phyloP scores from a whole-genome alignment of 2,888 invertebrate genomes.

The Napeogenes inachia region DNA sequence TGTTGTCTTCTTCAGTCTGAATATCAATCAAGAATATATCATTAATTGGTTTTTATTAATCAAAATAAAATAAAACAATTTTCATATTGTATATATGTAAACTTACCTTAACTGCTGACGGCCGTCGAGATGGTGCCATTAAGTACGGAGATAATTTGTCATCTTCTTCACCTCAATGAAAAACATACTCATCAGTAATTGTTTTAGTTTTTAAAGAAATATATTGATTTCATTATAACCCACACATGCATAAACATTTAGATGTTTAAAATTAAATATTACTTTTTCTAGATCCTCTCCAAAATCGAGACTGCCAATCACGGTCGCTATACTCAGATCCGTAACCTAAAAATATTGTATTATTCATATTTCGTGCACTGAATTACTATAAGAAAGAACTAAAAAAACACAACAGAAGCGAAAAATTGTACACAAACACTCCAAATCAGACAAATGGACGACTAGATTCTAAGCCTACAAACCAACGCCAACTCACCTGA shows the following conservation, averaged over 20 bases:
- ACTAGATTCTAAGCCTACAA: no score
- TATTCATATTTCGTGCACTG: constrained; percentile 5
- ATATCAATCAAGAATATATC: not conserved
- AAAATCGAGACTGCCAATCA: constrained; percentile 79
- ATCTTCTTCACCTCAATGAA: constrained; percentile 61
- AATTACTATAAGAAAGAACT: not conserved
- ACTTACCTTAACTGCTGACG: constrained; percentile 61
- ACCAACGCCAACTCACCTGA: constrained; percentile 68
- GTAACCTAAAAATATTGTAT: constrained; percentile 71
- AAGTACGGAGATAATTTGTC: constrained; percentile 66
- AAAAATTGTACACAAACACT: not conserved
- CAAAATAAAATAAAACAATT: not conserved
- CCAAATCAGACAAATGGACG: not conserved
- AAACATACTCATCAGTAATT: constrained; percentile 13
- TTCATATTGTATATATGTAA: not conserved
- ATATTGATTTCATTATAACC: not conserved
- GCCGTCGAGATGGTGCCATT: constrained; percentile 61
- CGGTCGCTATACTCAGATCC: constrained; percentile 86
- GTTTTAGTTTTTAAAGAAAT: not conserved
- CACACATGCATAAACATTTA: constrained; percentile 2
- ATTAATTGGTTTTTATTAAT: not conserved
- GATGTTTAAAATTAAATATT: constrained; percentile 34
- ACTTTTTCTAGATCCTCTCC: constrained; percentile 78
- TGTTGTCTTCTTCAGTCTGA: constrained; percentile 76
- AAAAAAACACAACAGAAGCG: not conserved